phyloP scores from a whole-genome alignment of 2,888 invertebrate species.

The Euproctis similis region DNA sequence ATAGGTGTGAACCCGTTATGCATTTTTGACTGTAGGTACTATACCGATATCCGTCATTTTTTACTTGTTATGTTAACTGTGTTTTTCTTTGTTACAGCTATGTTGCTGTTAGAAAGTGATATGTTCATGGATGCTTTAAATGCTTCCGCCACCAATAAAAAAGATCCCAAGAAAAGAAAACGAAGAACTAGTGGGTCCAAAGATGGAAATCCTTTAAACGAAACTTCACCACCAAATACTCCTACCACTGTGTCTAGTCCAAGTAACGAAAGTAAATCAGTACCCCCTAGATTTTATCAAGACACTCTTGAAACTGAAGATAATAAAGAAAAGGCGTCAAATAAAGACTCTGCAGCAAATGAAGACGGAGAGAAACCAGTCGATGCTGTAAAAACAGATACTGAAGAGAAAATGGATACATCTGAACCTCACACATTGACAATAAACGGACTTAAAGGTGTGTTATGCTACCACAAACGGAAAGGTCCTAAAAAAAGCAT shows the following conservation, averaged over 20 bases:
- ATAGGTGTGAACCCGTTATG: constrained; percentile 22
- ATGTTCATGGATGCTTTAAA: constrained; percentile 94
- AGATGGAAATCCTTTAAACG: constrained; percentile 71
- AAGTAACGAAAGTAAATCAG: constrained; percentile 60
- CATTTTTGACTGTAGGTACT: constrained; percentile 16
- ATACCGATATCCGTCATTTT: background rate
- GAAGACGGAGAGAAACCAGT: constrained; percentile 34
- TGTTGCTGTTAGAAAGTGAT: constrained; percentile 90
- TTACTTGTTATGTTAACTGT: background rate
- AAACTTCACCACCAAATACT: constrained; percentile 73
- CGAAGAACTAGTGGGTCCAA: constrained; percentile 82
- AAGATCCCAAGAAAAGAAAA: constrained; percentile 87
- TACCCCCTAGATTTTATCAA: constrained; percentile 90
- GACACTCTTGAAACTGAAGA: constrained; percentile 88
- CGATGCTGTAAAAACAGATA: constrained; percentile 30
- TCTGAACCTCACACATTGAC: constrained; percentile 59
- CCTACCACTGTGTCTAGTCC: constrained; percentile 69
- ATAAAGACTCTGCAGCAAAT: constrained; percentile 37
- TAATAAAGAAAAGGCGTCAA: constrained; percentile 63
- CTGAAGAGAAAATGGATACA: constrained; percentile 50
- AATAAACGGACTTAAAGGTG: constrained; percentile 81
- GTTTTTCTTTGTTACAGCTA: constrained; percentile 74
- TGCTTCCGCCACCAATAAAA: constrained; percentile 84
- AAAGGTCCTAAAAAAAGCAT: constrained; percentile 87
- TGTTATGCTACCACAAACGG: constrained; percentile 82